These are phyloP conservation scores for Hoplostethus mediterraneus DNA, from an alignment of 2,797 vertebrate species.

Conservation along the genomic window DNA sequence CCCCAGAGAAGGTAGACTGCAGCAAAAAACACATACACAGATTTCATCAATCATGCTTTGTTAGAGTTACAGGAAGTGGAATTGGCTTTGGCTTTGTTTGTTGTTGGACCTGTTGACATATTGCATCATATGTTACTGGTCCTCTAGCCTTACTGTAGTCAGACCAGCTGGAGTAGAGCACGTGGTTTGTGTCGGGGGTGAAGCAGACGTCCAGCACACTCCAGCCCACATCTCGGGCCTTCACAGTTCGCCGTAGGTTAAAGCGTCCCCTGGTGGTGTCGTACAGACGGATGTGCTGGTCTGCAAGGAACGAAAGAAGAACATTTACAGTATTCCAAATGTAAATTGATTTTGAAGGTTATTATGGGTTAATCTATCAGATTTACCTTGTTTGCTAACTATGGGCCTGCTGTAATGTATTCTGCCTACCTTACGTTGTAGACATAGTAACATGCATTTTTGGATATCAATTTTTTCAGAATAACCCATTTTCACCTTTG, in stretches of 20 bases:
- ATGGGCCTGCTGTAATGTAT: too few species aligned
- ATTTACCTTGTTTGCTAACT: too few species aligned
- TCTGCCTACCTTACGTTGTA: too few species aligned
- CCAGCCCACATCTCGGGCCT: slow-evolving; percentile 95
- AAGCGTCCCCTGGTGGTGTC: slow-evolving; percentile 89
- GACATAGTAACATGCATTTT: neutral
- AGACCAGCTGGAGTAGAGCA: slow-evolving; percentile 97
- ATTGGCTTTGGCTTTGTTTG: neutral
- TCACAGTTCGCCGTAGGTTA: slow-evolving; percentile 86
- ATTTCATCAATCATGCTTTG: neutral
- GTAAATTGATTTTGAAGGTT: neutral
- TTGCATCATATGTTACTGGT: neutral
- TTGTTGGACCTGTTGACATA: neutral
- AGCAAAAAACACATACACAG: neutral
- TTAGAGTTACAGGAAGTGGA: neutral
- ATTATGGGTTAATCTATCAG: neutral
- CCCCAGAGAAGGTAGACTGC: neutral
- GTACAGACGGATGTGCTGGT: slow-evolving; percentile 93
- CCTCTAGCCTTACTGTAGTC: slow-evolving; percentile 91
- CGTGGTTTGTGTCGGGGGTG: slow-evolving; percentile 87
- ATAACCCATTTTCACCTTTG: neutral
- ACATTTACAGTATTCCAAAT: neutral
- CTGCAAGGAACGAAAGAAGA: slow-evolving; percentile 60
- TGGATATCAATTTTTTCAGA: neutral
- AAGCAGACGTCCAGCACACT: slow-evolving; percentile 94